These are phyloP conservation scores for Montifringilla adamsi DNA, from an alignment of 2,113 vertebrate species.

Conservation along the genomic window DNA sequence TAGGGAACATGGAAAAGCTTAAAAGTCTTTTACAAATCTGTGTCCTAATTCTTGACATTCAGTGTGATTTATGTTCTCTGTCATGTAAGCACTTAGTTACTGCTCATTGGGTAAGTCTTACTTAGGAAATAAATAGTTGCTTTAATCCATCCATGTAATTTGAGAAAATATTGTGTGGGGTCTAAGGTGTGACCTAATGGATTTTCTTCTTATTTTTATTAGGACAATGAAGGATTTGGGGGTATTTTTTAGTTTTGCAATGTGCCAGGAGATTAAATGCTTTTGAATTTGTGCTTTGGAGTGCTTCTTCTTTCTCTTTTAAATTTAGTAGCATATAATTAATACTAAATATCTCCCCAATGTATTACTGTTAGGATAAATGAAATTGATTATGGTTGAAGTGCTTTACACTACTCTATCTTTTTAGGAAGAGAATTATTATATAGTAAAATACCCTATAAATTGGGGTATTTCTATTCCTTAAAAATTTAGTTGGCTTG, in stretches of 20 bases:
- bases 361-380: not conserved
- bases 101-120: not conserved
- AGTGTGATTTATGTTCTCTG: not conserved
- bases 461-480: not conserved
- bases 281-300: not conserved
- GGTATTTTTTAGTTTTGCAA: not conserved
- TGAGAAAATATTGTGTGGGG: not conserved
- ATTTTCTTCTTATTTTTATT: not conserved
- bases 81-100: not conserved
- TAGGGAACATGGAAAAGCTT: not conserved
- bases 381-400: not conserved
- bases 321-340: not conserved
- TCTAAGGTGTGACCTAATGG: not conserved
- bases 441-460: not conserved
- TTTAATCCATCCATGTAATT: not conserved
- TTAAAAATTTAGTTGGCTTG: not conserved
- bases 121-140: not conserved
- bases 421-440: not conserved
- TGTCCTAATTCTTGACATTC: not conserved
- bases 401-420: not conserved
- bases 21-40: not conserved
- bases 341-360: not conserved
- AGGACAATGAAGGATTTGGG: not conserved
- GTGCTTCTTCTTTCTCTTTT: not conserved
- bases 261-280: not conserved